These are phyloP conservation scores for Ginglymostoma cirratum DNA, from an alignment of 2,113 vertebrate species.

Conservation along the genomic window DNA sequence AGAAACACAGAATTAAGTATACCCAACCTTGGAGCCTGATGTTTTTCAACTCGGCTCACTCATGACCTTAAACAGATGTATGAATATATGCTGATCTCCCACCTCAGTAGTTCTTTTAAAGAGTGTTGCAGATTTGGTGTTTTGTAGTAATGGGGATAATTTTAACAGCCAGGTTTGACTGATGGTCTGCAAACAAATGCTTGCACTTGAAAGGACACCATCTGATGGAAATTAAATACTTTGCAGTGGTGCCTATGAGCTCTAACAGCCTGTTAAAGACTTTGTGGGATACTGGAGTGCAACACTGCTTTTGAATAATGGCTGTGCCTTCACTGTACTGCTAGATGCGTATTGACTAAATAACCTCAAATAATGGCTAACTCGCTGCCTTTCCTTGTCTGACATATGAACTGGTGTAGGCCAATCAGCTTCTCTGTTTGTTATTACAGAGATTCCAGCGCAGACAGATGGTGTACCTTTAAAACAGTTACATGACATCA, in stretches of 20 bases:
- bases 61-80: constrained; percentile 26
- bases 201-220: background rate
- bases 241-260: background rate
- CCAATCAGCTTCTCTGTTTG: background rate
- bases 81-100: background rate
- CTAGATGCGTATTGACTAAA: background rate
- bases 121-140: background rate
- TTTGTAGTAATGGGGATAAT: background rate
- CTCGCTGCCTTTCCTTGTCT: background rate
- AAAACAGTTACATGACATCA: too few species aligned
- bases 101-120: background rate
- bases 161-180: constrained; percentile 2
- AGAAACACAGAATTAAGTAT: constrained; percentile 10
- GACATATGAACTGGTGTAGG: background rate
- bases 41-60: background rate
- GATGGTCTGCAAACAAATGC: background rate
- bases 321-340: background rate
- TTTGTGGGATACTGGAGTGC: background rate
- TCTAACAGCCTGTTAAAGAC: background rate
- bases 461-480: too few species aligned
- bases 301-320: background rate
- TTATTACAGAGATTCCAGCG: too few species aligned
- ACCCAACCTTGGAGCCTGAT: background rate
- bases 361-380: background rate
- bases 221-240: background rate